phyloP scores from a whole-genome alignment of 1,140 invertebrate species.

The Stegodyphus dumicola region DNA sequence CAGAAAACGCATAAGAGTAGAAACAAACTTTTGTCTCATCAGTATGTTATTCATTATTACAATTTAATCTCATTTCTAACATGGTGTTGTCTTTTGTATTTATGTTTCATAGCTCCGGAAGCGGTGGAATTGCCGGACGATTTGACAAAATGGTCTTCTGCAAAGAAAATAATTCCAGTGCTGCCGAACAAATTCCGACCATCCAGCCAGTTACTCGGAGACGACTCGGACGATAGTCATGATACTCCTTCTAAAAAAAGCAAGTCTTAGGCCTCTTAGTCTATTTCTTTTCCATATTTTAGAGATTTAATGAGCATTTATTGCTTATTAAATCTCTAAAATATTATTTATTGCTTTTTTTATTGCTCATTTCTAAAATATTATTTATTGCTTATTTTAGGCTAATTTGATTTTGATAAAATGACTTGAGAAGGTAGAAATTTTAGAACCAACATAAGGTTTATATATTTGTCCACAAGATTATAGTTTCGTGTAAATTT shows the following conservation, averaged over 20 bases:
- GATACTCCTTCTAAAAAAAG: conserved; percentile 41
- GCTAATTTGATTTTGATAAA: too few relatives aligned
- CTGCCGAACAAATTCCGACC: conserved; percentile 58
- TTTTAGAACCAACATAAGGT: too few relatives aligned
- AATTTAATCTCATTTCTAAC: too few relatives aligned
- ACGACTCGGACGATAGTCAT: conserved; percentile 39
- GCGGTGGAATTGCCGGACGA: conserved; percentile 13
- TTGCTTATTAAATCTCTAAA: not conserved
- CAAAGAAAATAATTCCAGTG: conserved; percentile 55
- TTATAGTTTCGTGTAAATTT: too few relatives aligned
- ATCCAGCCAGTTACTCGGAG: conserved; percentile 27
- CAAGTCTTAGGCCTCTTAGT: not conserved
- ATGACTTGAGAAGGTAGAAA: too few relatives aligned
- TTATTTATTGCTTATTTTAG: too few relatives aligned
- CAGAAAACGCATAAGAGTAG: too few relatives aligned
- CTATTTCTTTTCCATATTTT: not conserved
- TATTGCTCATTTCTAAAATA: too few relatives aligned
- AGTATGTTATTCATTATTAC: too few relatives aligned
- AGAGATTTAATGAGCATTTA: not conserved
- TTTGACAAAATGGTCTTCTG: conserved; percentile 50
- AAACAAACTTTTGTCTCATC: too few relatives aligned
- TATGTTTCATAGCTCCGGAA: not conserved
- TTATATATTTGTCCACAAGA: too few relatives aligned
- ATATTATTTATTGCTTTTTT: too few relatives aligned
- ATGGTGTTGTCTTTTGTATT: not conserved